phyloP scores from a whole-genome alignment of 1,140 invertebrate species.

The Drosophila lacteicornis region DNA sequence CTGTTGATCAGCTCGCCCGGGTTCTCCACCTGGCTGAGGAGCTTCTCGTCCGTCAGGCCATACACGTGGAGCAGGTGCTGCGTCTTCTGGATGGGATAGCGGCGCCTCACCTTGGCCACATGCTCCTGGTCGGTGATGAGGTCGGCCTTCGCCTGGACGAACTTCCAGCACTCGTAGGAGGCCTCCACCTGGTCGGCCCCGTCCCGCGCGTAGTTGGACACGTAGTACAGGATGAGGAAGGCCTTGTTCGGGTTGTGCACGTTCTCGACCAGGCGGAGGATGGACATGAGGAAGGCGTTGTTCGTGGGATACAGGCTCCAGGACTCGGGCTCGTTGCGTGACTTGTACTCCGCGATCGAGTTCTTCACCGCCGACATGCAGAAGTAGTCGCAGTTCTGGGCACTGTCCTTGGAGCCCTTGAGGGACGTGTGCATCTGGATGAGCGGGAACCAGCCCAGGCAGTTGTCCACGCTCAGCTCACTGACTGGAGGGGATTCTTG shows the following conservation, averaged over 20 bases:
- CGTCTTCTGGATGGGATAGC: slow-evolving; percentile 86
- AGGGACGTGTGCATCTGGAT: slow-evolving; percentile 78
- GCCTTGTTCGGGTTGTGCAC: slow-evolving; percentile 68
- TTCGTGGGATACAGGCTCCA: slow-evolving; percentile 82
- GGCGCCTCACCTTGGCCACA: slow-evolving; percentile 85
- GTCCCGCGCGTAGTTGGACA: slow-evolving; percentile 72
- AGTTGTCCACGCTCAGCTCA: slow-evolving; percentile 82
- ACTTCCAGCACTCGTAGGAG: slow-evolving; percentile 87
- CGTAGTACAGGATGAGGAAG: slow-evolving; percentile 79
- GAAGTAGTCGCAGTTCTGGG: slow-evolving; percentile 76
- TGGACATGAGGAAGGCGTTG: slow-evolving; percentile 82
- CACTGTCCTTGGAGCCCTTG: slow-evolving; percentile 64
- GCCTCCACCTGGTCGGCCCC: slow-evolving; percentile 88
- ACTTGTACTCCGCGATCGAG: slow-evolving; percentile 78
- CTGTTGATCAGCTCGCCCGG: slow-evolving; percentile 86
- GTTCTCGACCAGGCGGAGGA: slow-evolving; percentile 68
- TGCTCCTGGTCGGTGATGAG: slow-evolving; percentile 85
- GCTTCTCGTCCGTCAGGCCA: slow-evolving; percentile 86
- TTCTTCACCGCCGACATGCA: slow-evolving; percentile 84
- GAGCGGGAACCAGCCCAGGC: slow-evolving; percentile 81
- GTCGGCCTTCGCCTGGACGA: slow-evolving; percentile 84
- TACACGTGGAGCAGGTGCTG: slow-evolving; percentile 86
- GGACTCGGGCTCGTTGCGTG: slow-evolving; percentile 63
- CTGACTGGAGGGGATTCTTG: slow-evolving; percentile 34
- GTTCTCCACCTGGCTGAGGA: slow-evolving; percentile 86